Evolutionary conservation across 2,797 vertebrate genomes (phyloP).

Genomic region (Holocentrus rufus): DNA sequence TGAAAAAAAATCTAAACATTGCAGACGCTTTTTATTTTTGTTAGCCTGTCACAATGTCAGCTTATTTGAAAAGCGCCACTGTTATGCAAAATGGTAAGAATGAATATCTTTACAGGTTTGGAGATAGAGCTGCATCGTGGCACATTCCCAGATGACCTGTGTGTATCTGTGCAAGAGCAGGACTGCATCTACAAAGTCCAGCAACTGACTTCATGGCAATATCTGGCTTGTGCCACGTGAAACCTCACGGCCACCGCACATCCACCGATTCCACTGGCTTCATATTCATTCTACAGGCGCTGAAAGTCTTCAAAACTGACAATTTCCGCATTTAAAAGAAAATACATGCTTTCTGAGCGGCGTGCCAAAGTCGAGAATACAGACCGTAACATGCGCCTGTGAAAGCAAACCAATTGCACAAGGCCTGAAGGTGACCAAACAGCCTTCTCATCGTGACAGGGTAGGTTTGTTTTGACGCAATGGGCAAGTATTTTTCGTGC

Average conservation of each 20-base stretch:
- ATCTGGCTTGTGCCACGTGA: background rate
- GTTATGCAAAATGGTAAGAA: background rate
- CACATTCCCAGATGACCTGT: background rate
- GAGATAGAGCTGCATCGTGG: background rate
- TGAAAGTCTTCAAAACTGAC: background rate
- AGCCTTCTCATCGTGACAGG: background rate
- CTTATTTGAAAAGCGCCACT: background rate
- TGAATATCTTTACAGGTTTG: background rate
- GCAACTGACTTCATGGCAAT: background rate
- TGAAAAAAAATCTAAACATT: too few species aligned
- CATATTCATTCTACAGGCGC: background rate
- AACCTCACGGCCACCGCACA: background rate
- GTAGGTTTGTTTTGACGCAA: background rate
- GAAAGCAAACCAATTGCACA: background rate
- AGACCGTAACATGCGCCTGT: background rate
- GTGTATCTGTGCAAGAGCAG: background rate
- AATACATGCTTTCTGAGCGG: background rate
- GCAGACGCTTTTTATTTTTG: too few species aligned
- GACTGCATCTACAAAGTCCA: background rate
- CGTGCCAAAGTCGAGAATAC: too few species aligned
- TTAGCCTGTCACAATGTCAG: too few species aligned
- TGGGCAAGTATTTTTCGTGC: background rate
- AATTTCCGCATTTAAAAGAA: background rate
- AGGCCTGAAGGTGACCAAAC: background rate
- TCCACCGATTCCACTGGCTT: background rate